phyloP scores from a whole-genome alignment of 2,888 invertebrate species.

The Agapostemon virescens region DNA sequence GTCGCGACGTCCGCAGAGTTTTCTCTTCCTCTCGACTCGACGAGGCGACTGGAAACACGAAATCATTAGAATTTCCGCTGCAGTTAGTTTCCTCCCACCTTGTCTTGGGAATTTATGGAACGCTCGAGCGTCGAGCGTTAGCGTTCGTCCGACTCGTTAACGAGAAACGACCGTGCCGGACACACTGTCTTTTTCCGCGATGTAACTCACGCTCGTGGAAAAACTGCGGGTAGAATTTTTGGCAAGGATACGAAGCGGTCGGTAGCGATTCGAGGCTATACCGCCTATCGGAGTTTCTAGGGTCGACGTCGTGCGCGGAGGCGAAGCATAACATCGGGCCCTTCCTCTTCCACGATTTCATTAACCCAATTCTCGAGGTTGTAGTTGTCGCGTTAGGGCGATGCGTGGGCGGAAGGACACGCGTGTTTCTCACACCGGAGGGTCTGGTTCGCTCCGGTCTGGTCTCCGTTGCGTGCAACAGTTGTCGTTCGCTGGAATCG shows the following conservation, averaged over 20 bases:
- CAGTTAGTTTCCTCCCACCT: not conserved
- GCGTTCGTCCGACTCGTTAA: not conserved
- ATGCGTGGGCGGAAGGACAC: slow-evolving; percentile 47
- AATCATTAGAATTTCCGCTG: slow-evolving; percentile 19
- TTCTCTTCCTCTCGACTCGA: not conserved
- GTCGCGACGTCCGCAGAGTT: not conserved
- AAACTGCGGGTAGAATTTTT: not conserved
- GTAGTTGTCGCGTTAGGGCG: slow-evolving; percentile 40
- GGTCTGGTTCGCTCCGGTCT: not conserved
- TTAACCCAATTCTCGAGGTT: slow-evolving; percentile 58
- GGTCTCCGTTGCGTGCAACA: slow-evolving; percentile 32
- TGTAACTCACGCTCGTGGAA: not conserved
- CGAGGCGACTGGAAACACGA: not conserved
- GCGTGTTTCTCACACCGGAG: slow-evolving; percentile 31
- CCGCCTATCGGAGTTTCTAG: not conserved
- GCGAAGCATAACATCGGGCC: slow-evolving; percentile 6
- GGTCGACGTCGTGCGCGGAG: not conserved
- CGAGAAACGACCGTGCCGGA: not conserved
- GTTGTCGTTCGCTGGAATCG: not conserved
- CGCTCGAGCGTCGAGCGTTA: not conserved
- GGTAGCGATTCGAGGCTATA: not conserved
- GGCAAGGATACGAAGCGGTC: not conserved
- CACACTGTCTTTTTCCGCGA: not conserved
- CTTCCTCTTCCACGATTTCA: slow-evolving; percentile 60
- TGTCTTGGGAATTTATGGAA: not conserved